phyloP scores from a whole-genome alignment of 2,797 vertebrate species.

The Tympanoctomys barrerae region DNA sequence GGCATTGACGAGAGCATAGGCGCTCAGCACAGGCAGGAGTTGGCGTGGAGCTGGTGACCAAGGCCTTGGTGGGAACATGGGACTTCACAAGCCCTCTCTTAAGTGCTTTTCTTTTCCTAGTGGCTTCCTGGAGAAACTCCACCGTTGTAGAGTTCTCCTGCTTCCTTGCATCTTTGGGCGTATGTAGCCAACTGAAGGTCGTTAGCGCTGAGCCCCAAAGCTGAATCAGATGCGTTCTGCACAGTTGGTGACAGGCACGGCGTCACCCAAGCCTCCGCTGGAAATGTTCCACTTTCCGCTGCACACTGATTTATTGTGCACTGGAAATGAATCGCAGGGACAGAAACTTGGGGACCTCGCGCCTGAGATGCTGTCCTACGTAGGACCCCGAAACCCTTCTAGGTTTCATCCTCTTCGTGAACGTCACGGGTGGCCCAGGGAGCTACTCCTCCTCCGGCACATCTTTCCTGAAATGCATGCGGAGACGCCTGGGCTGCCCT shows the following conservation, averaged over 20 bases:
- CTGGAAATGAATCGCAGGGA: background rate
- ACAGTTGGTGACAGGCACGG: background rate
- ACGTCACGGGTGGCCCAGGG: background rate
- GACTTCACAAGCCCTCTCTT: background rate
- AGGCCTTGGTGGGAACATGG: rapidly evolving
- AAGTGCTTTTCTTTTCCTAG: background rate
- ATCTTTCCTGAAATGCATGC: background rate
- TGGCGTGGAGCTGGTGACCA: rapidly evolving
- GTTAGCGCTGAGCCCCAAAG: background rate
- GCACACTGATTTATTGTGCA: background rate
- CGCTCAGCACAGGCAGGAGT: background rate
- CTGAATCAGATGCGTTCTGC: background rate
- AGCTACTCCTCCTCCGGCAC: background rate
- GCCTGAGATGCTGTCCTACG: rapidly evolving
- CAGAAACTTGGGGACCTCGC: no score
- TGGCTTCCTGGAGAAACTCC: background rate
- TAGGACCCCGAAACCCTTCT: background rate
- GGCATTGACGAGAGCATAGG: background rate
- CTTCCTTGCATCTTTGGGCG: rapidly evolving
- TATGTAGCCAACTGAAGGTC: background rate
- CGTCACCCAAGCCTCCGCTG: background rate
- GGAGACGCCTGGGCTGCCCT: background rate
- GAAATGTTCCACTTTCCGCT: background rate
- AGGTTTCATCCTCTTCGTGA: no score
- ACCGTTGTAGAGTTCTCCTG: background rate